These are phyloP conservation scores for Drosophila gunungcola DNA, from an alignment of 1,140 invertebrate species.

Conservation along the genomic window DNA sequence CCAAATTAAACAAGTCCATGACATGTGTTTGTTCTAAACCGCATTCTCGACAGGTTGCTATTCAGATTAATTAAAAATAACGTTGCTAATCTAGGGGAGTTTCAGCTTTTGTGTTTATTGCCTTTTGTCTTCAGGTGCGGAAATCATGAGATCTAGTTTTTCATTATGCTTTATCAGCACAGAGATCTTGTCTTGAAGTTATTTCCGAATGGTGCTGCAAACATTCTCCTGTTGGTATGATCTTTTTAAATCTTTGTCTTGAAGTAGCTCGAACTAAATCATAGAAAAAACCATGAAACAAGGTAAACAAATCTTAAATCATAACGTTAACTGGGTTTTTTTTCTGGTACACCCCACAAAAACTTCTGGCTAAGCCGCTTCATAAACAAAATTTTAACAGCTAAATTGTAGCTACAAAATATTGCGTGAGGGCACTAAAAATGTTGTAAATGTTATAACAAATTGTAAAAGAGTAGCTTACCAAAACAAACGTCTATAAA, in stretches of 20 bases:
- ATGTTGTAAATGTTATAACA: neutral
- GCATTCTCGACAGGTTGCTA: constrained; percentile 18
- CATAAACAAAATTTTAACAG: constrained; percentile 3
- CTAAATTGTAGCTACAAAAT: neutral
- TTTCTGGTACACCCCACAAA: constrained; percentile 19
- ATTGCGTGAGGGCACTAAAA: neutral
- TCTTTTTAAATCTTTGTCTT: neutral
- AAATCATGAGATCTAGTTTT: constrained; percentile 44
- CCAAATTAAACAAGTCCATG: constrained; percentile 7
- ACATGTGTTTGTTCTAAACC: constrained; percentile 20
- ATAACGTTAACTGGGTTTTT: constrained; percentile 13
- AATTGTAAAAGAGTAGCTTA: neutral
- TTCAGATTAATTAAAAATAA: neutral
- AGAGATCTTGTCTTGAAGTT: constrained; percentile 19
- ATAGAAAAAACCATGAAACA: neutral
- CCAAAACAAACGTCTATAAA: no score
- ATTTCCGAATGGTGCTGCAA: constrained; percentile 26
- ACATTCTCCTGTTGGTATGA: constrained; percentile 14
- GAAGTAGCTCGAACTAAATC: neutral
- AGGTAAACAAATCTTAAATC: constrained; percentile 37
- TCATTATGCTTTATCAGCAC: constrained; percentile 15
- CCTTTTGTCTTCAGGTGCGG: constrained; percentile 34
- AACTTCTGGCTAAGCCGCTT: neutral
- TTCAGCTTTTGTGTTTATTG: constrained; percentile 5
- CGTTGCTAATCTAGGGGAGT: neutral